A percentile compares a stretch with the other conserved stretches of the same genome.
Evolutionary conservation across 2,888 invertebrate species (phyloP).

Genomic region (Trichopoda pennipes): DNA sequence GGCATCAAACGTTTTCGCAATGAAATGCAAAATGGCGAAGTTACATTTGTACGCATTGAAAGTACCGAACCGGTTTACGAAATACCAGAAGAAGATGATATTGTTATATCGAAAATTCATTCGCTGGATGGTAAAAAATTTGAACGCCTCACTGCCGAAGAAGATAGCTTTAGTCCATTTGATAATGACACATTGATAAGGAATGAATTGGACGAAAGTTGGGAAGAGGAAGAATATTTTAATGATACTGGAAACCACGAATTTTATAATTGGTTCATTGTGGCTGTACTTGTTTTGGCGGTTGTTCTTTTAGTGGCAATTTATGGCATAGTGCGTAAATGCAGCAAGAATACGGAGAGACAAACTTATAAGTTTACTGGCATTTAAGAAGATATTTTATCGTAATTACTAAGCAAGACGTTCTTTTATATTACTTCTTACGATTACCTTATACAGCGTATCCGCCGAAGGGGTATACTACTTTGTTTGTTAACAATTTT

Average conservation of each 20-base stretch:
- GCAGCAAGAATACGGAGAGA: constrained; percentile 71
- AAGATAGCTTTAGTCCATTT: constrained; percentile 34
- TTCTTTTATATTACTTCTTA: too few relatives aligned
- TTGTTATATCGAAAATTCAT: constrained; percentile 63
- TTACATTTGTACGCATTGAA: constrained; percentile 75
- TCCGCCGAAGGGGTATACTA: too few relatives aligned
- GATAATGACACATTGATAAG: constrained; percentile 43
- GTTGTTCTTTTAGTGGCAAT: constrained; percentile 71
- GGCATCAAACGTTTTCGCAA: constrained; percentile 74
- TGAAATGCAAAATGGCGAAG: constrained; percentile 70
- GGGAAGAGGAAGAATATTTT: constrained; percentile 52
- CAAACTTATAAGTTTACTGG: constrained; percentile 74
- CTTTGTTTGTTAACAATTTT: too few relatives aligned
- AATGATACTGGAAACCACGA: constrained; percentile 68
- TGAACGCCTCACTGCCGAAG: constrained; percentile 61
- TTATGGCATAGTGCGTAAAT: constrained; percentile 72
- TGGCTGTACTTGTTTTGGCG: constrained; percentile 71
- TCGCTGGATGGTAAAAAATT: constrained; percentile 60
- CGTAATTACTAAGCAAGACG: too few relatives aligned
- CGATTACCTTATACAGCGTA: too few relatives aligned
- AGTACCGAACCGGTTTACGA: constrained; percentile 77
- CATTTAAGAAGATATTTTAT: constrained; percentile 51
- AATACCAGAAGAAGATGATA: constrained; percentile 72
- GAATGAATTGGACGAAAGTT: constrained; percentile 51
- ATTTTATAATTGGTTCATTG: constrained; percentile 76